Evolutionary conservation across 2,797 vertebrate species (phyloP).

Genomic region (Brachyalestes nurse): DNA sequence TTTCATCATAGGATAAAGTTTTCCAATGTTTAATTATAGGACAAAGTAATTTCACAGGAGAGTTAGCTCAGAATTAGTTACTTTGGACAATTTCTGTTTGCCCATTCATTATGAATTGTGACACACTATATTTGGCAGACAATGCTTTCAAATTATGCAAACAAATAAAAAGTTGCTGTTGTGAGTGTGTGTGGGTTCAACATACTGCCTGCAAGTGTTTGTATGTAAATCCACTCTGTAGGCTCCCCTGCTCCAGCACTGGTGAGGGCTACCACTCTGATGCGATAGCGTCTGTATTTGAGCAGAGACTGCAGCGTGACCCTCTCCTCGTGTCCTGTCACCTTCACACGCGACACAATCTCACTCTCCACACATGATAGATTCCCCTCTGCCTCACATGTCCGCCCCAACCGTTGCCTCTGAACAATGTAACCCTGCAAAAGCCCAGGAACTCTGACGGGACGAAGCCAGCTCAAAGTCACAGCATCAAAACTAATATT

Average conservation of each 20-base stretch:
- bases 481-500: slow-evolving; percentile 83
- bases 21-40: too few relatives aligned
- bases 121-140: too few relatives aligned
- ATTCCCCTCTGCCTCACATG: slow-evolving; percentile 75
- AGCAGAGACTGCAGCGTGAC: slow-evolving; percentile 81
- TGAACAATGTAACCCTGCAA: slow-evolving; percentile 88
- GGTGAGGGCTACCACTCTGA: slow-evolving; percentile 89
- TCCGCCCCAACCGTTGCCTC: slow-evolving; percentile 78
- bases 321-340: slow-evolving; percentile 63
- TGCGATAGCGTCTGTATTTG: slow-evolving; percentile 91
- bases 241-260: slow-evolving; percentile 86
- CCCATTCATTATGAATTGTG: too few relatives aligned
- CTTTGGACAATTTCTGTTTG: too few relatives aligned
- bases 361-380: slow-evolving; percentile 81
- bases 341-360: slow-evolving; percentile 75
- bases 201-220: slow-evolving; percentile 90
- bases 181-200: slow-evolving; percentile 46
- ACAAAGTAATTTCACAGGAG: too few relatives aligned
- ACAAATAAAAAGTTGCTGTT: background rate
- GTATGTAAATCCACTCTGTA: slow-evolving; percentile 84
- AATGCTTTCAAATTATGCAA: too few relatives aligned
- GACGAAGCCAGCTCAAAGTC: slow-evolving; percentile 86
- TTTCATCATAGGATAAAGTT: too few relatives aligned
- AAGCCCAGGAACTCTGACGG: slow-evolving; percentile 82
- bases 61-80: too few relatives aligned